phyloP scores from a whole-genome alignment of 2,113 vertebrate genomes.

The Ploceus nigricollis region DNA sequence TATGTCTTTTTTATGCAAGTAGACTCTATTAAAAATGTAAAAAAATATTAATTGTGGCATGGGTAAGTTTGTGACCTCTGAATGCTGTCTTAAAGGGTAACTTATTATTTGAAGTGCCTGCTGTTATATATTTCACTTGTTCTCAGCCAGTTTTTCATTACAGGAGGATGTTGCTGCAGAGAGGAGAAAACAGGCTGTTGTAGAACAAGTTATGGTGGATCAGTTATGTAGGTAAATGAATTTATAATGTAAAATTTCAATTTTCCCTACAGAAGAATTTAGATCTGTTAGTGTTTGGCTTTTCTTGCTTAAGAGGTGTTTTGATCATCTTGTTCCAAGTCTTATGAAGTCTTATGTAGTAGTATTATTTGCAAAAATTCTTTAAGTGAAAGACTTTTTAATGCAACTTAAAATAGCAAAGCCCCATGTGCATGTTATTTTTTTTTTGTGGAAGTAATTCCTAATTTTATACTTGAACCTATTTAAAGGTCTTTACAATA shows the following conservation, averaged over 20 bases:
- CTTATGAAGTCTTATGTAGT: background rate
- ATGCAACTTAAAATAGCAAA: background rate
- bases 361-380: background rate
- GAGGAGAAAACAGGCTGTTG: conserved; percentile 75
- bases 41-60: background rate
- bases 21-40: background rate
- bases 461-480: background rate
- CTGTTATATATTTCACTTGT: background rate
- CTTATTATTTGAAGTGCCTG: background rate
- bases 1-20: background rate
- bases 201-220: conserved; percentile 82
- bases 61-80: background rate
- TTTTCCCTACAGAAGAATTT: background rate
- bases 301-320: background rate
- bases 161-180: conserved; percentile 76
- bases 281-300: background rate
- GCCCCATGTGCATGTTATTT: background rate
- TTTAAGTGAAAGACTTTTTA: background rate
- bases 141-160: conserved; percentile 3
- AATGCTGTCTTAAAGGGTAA: background rate
- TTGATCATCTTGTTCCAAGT: background rate
- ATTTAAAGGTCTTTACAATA: background rate
- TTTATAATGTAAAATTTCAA: background rate
- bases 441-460: background rate
- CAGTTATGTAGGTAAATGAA: conserved; percentile 76